Base-by-base conservation (phyloP, 2,113 vertebrate species). In the Phrynosoma blainvillii region DNA sequence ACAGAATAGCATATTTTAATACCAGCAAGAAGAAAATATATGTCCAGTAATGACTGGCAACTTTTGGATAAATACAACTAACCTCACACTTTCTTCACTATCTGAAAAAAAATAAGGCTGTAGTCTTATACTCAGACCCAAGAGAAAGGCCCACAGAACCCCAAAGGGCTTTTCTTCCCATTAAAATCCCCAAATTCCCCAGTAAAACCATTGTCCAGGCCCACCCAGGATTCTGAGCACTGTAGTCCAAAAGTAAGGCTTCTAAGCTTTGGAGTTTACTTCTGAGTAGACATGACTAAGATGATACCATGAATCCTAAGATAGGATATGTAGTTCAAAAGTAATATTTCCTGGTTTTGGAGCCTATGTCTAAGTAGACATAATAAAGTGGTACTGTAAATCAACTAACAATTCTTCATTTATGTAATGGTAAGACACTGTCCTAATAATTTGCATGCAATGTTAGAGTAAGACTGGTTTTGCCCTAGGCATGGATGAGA, bases 1-100 rank as follows among this genome's bases (percentile, higher is more conserved):
- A 82, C 27, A 16, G 88, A 92, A 93, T 20, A 85, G 40, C 92
- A 79, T 79, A 82, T 87, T 93, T 84, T 93, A 54, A 86, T 66
- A 68, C 7, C 20, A 47, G 18, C 18, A 52, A 52, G 36, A 77
- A 62, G 23, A 76, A 76, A 56, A 65, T 30, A 85, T 30, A 62
- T 25, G 30, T 74, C 47, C 2, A 32, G 21, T 4, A 74, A 13
- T 18, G 12, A 27, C 23, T 76, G 25, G 32, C 4, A 85, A 52
- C n/a, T 65, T 85, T 66, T 65, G 23, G 52, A 86, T 47, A 68
- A 27, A 73, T 70, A 70, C 4, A 56, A 62, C 23, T 59, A 23
- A 83, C 27, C 5, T 16, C 42, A 25, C 7, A 36, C 25, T 74
- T 27, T 16, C 56, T 77, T n/a, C 16, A 47, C 1, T 68, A 42